Conservation (phyloP, 2,797 vertebrate genomes). For the Malacoctenus gilli region DNA sequence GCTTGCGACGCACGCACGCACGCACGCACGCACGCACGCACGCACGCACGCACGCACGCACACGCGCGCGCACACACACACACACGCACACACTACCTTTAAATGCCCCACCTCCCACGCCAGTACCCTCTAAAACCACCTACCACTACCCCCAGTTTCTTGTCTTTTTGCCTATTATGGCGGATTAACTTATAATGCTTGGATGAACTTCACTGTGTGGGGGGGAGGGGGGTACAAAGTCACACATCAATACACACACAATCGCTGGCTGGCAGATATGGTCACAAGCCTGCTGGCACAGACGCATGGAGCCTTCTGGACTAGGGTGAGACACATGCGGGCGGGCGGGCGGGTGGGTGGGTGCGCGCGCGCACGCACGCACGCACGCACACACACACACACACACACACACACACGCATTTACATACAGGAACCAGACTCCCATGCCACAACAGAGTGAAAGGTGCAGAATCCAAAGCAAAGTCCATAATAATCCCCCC, state of each 20-base stretch:
- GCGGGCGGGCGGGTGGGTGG: slow-evolving; percentile 6
- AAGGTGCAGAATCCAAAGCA: slow-evolving; percentile 68
- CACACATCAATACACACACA: slow-evolving; percentile 74
- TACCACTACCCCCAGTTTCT: slow-evolving; percentile 45
- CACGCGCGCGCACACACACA: slow-evolving; percentile 3
- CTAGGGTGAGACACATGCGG: slow-evolving; percentile 51
- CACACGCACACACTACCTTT: slow-evolving; percentile 43
- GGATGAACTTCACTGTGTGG: slow-evolving; percentile 79
- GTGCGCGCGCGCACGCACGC: slow-evolving; percentile 43
- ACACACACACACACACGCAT: slow-evolving; percentile 11
- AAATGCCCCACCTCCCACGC: slow-evolving; percentile 41
- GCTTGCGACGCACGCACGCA: slow-evolving; percentile 27
- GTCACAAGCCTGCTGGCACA: slow-evolving; percentile 76
- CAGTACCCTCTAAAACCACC: slow-evolving; percentile 28
- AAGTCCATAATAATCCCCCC: slow-evolving; percentile 71
- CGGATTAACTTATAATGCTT: slow-evolving; percentile 85
- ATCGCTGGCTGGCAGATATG: slow-evolving; percentile 67
- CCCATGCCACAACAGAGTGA: slow-evolving; percentile 53
- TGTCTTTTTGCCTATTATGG: slow-evolving; percentile 80
- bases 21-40: background rate
- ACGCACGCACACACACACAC: slow-evolving; percentile 6
- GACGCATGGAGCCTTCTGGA: slow-evolving; percentile 67
- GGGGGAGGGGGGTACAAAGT: slow-evolving; percentile 71
- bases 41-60: slow-evolving; percentile 10
- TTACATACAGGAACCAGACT: slow-evolving; percentile 59